Evolutionary conservation across 1,140 invertebrate species (phyloP).

Genomic region (Sinella curviseta): DNA sequence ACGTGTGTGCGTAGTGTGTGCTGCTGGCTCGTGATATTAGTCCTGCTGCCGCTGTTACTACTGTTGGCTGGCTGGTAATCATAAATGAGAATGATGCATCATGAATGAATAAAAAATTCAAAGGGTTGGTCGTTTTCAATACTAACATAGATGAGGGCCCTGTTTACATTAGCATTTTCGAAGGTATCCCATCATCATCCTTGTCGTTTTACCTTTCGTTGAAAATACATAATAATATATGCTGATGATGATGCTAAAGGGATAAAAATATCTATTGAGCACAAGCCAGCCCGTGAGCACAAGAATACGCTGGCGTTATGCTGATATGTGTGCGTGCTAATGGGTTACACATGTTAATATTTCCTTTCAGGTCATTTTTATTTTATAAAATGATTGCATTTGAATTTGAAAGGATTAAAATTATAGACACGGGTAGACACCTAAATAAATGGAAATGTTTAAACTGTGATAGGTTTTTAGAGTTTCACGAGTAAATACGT

Average conservation of each 20-base stretch:
- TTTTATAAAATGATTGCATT: background rate
- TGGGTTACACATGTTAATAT: conserved; percentile 6
- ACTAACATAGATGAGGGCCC: background rate
- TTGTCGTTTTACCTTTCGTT: background rate
- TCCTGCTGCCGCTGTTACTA: background rate
- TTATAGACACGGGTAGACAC: background rate
- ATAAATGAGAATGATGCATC: background rate
- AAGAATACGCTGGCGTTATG: conserved; percentile 10
- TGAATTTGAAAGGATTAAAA: conserved; percentile 1
- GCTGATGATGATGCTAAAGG: background rate
- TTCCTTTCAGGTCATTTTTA: background rate
- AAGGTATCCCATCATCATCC: conserved; percentile 21
- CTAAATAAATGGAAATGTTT: background rate
- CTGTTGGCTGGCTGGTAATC: background rate
- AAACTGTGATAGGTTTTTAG: background rate
- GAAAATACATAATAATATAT: too few species aligned
- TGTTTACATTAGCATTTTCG: conserved; percentile 16
- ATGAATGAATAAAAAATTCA: conserved; percentile 24
- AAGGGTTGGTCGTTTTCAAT: conserved; percentile 13
- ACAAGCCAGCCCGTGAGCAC: background rate
- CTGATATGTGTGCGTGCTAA: background rate
- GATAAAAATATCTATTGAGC: background rate
- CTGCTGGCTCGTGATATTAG: background rate
- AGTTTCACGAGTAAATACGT: too few species aligned
- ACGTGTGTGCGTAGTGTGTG: conserved; percentile 6